These are phyloP conservation scores for Pseudomyrmex gracilis DNA, from an alignment of 1,140 invertebrate species.

Conservation along the genomic window DNA sequence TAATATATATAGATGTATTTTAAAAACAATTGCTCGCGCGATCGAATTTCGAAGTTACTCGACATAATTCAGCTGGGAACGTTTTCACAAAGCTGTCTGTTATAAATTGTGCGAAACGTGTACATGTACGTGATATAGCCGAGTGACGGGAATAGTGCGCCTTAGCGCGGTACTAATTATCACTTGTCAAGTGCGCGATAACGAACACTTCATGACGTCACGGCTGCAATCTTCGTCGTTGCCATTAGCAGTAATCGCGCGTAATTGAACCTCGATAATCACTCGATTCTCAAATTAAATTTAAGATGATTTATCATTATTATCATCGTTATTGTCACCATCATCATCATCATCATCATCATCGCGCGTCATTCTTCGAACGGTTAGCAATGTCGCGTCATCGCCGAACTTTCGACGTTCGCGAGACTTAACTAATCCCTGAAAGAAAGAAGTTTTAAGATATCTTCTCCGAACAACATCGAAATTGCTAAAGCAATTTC, in stretches of 20 bases:
- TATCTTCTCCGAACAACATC: too few species aligned
- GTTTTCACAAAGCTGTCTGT: background rate
- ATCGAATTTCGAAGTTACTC: background rate
- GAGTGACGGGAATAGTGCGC: background rate
- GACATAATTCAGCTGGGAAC: background rate
- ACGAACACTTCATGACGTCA: conserved; percentile 25
- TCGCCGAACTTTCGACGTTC: too few species aligned
- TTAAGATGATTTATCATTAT: conserved; percentile 26
- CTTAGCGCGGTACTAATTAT: conserved; percentile 28
- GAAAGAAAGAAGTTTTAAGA: too few species aligned
- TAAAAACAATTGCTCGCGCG: too few species aligned
- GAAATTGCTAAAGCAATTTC: too few species aligned
- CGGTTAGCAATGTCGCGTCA: too few species aligned
- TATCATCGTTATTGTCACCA: background rate
- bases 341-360: too few species aligned
- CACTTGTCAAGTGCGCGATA: conserved; percentile 14
- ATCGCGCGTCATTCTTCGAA: too few species aligned
- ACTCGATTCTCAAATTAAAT: background rate
- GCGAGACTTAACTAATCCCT: too few species aligned
- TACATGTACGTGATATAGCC: background rate
- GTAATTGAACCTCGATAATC: conserved; percentile 41
- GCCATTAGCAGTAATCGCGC: background rate
- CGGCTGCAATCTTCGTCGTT: conserved; percentile 15
- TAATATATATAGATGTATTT: too few species aligned
- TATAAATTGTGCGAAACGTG: conserved; percentile 28